Evolutionary conservation across 2,113 vertebrate species (phyloP), one percentile per base, ranked within the genome.

Genomic region (Dendrocopos noguchii): DNA sequence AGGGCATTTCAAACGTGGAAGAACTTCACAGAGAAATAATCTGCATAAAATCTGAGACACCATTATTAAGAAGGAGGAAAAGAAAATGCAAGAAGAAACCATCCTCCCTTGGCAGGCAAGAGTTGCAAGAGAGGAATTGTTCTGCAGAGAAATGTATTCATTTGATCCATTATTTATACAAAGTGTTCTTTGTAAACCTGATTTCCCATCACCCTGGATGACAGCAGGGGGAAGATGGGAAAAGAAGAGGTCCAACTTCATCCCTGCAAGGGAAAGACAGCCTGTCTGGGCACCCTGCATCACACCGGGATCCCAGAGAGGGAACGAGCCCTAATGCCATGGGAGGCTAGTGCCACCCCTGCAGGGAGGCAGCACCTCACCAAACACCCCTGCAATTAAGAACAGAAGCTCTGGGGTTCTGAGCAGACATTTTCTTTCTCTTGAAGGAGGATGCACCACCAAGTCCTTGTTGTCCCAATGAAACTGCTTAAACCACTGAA

Each of bases 131-230:
- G 91, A 95, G 94, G 88, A 93, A 96, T 87, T 75, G 94, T 53
- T 90, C 78, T 91, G 87, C 81, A 84, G 92, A 95, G 80, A 95
- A 93, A 95, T 84, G 64, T 92, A 96, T 95, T 94, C 95, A 82
- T 96, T 96, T 96, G 95, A 96, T 96, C 95, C 95, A 96, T 96
- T 96, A 96, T 96, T 96, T 95, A 96, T 96, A 96, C 83, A 95
- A 95, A 96, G 85, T 88, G 85, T 74, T 94, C 95, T 96, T 96
- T 96, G 95, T 96, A 95, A 95, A 95, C 66, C 85, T 83, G 80
- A 88, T 86, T 96, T 94, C 90, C 80, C 92, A 78, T 95, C 95
- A 86, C 80, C 76, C 83, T 75, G 72, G 72, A 74, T 96, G 93
- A 96, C 92, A 96, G 95, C 82, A 74, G 93, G 46, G 72, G 76